phyloP scores from a whole-genome alignment of 35 echinoderm and acorn worm genomes.

The Hemicentrotus pulcherrimus region DNA sequence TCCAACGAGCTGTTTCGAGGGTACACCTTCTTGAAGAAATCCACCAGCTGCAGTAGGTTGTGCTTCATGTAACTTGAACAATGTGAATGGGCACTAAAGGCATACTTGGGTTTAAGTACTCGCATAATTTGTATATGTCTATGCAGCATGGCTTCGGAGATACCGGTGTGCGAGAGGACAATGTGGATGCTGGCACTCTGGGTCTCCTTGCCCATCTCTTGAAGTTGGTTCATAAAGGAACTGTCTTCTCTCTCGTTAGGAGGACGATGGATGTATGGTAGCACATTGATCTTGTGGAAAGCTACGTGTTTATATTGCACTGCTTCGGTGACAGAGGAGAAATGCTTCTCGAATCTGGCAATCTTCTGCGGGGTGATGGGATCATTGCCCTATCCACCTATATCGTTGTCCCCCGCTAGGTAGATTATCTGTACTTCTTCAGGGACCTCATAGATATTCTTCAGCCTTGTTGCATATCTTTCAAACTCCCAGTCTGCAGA shows the following conservation, averaged over 20 bases:
- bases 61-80: constrained; percentile 78
- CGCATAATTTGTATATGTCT: constrained; percentile 64
- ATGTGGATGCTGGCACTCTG: constrained; percentile 25
- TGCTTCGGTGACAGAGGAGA: constrained; percentile 54
- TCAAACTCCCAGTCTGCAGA: constrained; percentile 57
- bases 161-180: constrained; percentile 38
- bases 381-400: constrained; percentile 57
- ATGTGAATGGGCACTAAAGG: too few relatives aligned
- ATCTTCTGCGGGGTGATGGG: constrained; percentile 52
- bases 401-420: constrained; percentile 73
- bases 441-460: constrained; percentile 63
- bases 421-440: constrained; percentile 61
- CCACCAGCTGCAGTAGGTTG: constrained; percentile 69
- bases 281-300: constrained; percentile 68
- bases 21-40: constrained; percentile 72
- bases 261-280: constrained; percentile 50
- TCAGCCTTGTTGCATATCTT: constrained; percentile 58
- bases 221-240: background rate
- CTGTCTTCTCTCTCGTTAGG: constrained; percentile 31
- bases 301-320: constrained; percentile 60
- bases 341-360: constrained; percentile 66
- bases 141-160: constrained; percentile 57
- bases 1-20: constrained; percentile 30
- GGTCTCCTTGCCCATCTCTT: constrained; percentile 26
- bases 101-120: too few relatives aligned